Evolutionary conservation across 1,140 invertebrate species (phyloP), one percentile per base, ranked within the genome.

Genomic region (Catajapyx aquilonaris): DNA sequence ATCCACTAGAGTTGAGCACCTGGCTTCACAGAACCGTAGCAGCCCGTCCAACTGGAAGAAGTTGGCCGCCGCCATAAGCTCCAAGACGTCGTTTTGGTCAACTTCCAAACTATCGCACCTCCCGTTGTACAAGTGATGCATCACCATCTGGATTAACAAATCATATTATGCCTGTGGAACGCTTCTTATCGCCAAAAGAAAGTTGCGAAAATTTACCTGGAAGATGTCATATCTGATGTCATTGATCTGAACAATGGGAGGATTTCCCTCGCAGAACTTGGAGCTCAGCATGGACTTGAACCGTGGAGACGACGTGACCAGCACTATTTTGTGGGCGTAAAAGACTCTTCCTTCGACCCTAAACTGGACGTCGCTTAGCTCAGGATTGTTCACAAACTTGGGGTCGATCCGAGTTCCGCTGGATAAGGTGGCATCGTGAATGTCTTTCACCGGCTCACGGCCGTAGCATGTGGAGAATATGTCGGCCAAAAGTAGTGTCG

Each of bases 141-240:
- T 88, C 2, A 90, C 81, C 64, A 85, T 68, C 79, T 90, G 53
- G 22, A 60, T 61, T 42, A 39, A 32, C 42, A 47, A 42, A 45
- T 38, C 46, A 49, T 28, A 42, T n/a, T 22, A 45, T 40, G 31
- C 35, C 1, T 7, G 31, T 48, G 34, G 33, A 25, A 15, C 18
- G 15, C n/a, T 16, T 18, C 34, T 11, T n/a, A n/a, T n/a, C n/a
- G n/a, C n/a, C 11, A 9, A 11, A 36, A 10, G 10, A 20, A 10
- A 36, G n/a, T 20, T 18, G 35, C 11, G 13, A 28, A 28, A 9
- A 9, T 42, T 46, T 61, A 84, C 80, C 68, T 86, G 75, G 55
- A 86, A 86, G 46, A 87, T 88, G 48, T 86, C 76, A 56, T 88
- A 88, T 52, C 81, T 63, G 41, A 90, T 88, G 52, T 88, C 84